Conservation (phyloP, 2,888 invertebrate genomes). For the Acanthosepion pharaonis region DNA sequence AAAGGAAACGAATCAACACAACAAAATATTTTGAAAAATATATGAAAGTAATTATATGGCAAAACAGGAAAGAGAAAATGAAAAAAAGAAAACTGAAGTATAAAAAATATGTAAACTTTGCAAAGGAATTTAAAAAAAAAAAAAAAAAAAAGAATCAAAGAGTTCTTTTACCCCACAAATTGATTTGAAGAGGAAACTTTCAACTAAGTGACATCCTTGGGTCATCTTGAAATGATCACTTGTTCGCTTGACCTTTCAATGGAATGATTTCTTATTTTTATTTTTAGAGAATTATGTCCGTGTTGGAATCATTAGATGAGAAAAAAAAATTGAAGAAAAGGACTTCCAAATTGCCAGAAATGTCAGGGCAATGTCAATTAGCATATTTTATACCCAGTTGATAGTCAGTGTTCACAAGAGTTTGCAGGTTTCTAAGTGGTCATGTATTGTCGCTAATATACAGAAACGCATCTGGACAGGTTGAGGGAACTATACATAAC, state of each 20-base stretch:
- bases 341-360: neutral
- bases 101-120: too few relatives aligned
- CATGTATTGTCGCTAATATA: neutral
- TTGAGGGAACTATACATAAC: neutral
- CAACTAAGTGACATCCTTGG: conserved; percentile 15
- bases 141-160: too few relatives aligned
- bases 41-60: too few relatives aligned
- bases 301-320: neutral
- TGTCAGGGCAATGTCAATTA: conserved; percentile 5
- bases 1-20: neutral
- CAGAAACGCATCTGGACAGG: neutral
- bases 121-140: too few relatives aligned
- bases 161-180: neutral
- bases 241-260: conserved; percentile 4
- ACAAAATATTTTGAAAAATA: too few relatives aligned
- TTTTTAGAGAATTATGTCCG: neutral
- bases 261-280: neutral
- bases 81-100: too few relatives aligned
- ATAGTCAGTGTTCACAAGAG: neutral
- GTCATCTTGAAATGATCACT: conserved; percentile 13
- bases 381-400: neutral
- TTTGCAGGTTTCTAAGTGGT: neutral
- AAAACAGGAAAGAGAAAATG: too few relatives aligned
- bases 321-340: neutral
- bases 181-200: neutral